Base-by-base conservation (phyloP, 2,888 invertebrate genomes). In the Mesoligia furuncula region DNA sequence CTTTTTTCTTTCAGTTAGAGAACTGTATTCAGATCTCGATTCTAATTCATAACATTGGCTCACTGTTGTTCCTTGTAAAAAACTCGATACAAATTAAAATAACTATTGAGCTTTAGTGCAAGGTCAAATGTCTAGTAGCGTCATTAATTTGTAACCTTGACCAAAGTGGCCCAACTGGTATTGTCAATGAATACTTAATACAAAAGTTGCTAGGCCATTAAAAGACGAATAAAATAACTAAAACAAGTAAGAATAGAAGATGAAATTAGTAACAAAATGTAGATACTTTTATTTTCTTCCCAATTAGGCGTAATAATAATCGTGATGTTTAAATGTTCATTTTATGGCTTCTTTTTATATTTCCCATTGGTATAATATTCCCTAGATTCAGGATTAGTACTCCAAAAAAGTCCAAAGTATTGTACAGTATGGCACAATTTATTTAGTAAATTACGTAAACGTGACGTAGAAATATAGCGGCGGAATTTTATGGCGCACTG, bases 101-200 rank as follows among this genome's bases (percentile, higher is more conserved):
- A 59, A 27, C 66, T 31, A 70, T n/a, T 65, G 39, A 78, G n/a
- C 48, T 51, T 66, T 62, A 45, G 45, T 69, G 6, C 72, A 71
- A 80, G 72, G 78, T 80, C 31, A 36, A 45, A 65, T 45, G 39
- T 73, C 17, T 42, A 57, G 57, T 69, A 72, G 17, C 59, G 24
- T 69, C 61, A 54, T 45, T 3, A 11, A 11, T 61, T 73, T 57
- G 45, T 62, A 57, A 62, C 79, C 69, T 78, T 79, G 69, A 72
- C 13, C 17, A 45, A 20, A 61, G 69, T 31, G 65, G 70, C 70
- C 70, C 15, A 59, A 66, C 70, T 31, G 11, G 79, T 79, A 67
- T 79, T 68, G 36, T 36, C 36, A 57, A 45, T 45, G 31, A 27
- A 27, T 27, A 54, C 24, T 42, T 45, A 39, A 24, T 24, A 27